A percentile compares a stretch with the other conserved stretches of the same genome.
Conservation (phyloP, 2,797 vertebrate species). For the Galago senegalensis region DNA sequence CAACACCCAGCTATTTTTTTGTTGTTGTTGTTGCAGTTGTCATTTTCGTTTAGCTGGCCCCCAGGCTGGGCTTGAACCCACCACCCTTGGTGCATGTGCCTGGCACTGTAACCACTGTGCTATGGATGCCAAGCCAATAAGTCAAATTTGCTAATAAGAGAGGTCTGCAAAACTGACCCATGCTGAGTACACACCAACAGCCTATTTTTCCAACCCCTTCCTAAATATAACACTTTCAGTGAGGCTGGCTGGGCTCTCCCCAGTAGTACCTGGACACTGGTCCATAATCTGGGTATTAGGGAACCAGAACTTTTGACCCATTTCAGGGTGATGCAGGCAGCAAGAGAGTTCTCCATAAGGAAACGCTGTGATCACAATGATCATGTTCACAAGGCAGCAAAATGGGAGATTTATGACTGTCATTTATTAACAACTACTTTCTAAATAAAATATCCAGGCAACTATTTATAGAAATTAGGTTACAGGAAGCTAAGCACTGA, state of each 20-base stretch:
- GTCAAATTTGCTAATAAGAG: neutral
- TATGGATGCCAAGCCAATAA: neutral
- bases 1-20: too few relatives aligned
- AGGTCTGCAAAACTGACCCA: neutral
- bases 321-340: neutral
- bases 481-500: neutral
- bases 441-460: constrained; percentile 45
- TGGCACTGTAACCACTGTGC: too few relatives aligned
- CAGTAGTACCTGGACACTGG: neutral
- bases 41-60: too few relatives aligned
- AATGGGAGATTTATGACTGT: neutral
- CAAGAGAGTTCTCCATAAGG: neutral
- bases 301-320: neutral
- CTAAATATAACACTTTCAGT: neutral
- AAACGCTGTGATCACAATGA: neutral
- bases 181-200: neutral
- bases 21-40: too few relatives aligned
- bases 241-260: neutral
- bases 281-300: neutral
- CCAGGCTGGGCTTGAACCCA: too few relatives aligned
- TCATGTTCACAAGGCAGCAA: neutral
- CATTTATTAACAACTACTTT: constrained; percentile 29
- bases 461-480: neutral
- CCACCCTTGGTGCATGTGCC: too few relatives aligned
- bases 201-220: neutral